phyloP scores from a whole-genome alignment of 92 coral and sea anemone genomes.

The Galaxea fascicularis region DNA sequence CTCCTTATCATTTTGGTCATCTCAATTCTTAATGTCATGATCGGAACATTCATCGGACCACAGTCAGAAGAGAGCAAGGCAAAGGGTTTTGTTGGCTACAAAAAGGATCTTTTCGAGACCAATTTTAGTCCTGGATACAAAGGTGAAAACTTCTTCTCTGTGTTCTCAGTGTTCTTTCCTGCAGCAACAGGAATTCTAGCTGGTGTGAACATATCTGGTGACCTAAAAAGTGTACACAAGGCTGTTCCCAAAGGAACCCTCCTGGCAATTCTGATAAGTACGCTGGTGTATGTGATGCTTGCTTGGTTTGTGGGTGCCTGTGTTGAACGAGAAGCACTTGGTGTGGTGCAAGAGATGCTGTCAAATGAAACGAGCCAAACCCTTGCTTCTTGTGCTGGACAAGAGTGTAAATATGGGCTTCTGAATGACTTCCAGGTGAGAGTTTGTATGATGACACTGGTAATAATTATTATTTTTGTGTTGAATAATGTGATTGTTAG shows the following conservation, averaged over 20 bases:
- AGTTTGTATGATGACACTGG: no score
- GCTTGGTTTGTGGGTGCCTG: constrained; percentile 91
- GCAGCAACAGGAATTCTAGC: constrained; percentile 98
- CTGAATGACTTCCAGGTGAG: constrained; percentile 90
- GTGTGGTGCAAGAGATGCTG: constrained; percentile 64
- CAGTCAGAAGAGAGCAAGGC: constrained; percentile 71
- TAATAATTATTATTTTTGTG: no score
- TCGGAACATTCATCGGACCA: constrained; percentile 94
- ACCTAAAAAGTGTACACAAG: constrained; percentile 84
- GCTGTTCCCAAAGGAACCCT: constrained; percentile 98
- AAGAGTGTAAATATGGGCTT: constrained; percentile 82
- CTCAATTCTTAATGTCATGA: constrained; percentile 86
- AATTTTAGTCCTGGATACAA: constrained; percentile 78
- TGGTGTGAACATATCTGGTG: constrained; percentile 97
- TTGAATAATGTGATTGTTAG: neutral
- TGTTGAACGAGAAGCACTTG: constrained; percentile 85
- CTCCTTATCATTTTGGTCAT: constrained; percentile 78
- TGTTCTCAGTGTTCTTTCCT: constrained; percentile 97
- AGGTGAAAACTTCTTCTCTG: constrained; percentile 90
- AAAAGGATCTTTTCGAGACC: constrained; percentile 69
- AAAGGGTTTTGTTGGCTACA: constrained; percentile 83
- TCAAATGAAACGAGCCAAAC: constrained; percentile 51
- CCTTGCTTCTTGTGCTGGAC: constrained; percentile 59
- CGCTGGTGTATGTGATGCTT: constrained; percentile 84
- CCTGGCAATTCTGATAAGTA: constrained; percentile 86